Base-by-base conservation (phyloP, 2,797 vertebrate species). In the Falco rusticolus region DNA sequence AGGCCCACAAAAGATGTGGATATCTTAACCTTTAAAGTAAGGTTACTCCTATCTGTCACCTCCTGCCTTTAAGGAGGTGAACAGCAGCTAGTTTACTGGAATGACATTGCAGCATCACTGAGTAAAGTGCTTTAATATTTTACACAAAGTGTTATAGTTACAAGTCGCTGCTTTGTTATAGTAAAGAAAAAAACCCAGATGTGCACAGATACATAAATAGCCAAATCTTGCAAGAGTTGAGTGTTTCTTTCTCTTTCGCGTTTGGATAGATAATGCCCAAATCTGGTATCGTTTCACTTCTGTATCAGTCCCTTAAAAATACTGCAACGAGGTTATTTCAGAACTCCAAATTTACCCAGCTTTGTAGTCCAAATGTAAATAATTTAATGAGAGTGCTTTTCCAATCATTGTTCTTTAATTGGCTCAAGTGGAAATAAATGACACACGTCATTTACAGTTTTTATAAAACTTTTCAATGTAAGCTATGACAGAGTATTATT, bases 361-460 rank as follows among this genome's bases (percentile, higher is more conserved):
- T 79, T 86, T 79, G 83, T 50, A 70, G 70, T 50, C 51, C 63
- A 92, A 93, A 93, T 57, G 77, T 56, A 96, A 93, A 95, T 64
- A 16, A 61, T 80, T 77, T 87, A 70, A 87, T 64, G 45, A 78
- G 74, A 84, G 76, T 53, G 74, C 63, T 89, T 94, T 94, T 83
- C 60, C 72, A 93, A 59, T 78, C 87, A 60, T 87, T 47, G 48
- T 70, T 83, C 68, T 78, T 86, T 95, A 96, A 96, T 95, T 95
- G 85, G 64, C 89, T 93, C 65, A 51, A 65, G 76, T 90, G 93
- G 86, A 93, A 91, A 96, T 95, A 97, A 97, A 96, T 68, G 92
- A 63, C 31, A 15, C 87, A 69, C 48, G n/a, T 81, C 75, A 75
- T 81, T 48, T 39, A 37, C 74, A 91, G 54, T 61, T 93, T 91